Evolutionary conservation across 2,888 invertebrate genomes (phyloP), one percentile per base, ranked within the genome.

Genomic region (Cephalotes varians): DNA sequence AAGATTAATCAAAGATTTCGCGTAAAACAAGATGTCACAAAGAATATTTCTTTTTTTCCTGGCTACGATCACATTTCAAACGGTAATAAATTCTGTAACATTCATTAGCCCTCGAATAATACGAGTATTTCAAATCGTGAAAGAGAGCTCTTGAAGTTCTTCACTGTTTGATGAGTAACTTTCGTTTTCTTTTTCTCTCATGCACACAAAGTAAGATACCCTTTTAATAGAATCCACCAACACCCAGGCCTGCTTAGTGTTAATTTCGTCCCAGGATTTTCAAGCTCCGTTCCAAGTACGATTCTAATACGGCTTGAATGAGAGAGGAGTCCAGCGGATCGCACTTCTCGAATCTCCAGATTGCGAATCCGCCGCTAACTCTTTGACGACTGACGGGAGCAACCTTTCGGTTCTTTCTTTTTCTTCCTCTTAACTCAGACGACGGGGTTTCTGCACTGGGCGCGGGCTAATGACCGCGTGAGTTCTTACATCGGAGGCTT

Each of bases 211-310:
- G 34, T 25, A 34, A 21, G 47, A 64, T n/a, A 34, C 25, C 10
- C 18, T 31, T 64, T 15, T 21, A 64, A 64, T 64, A 49, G 25
- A 25, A 73, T 34, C n/a, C 47, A 47, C 40, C 62, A 47, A 74
- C 62, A 74, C 34, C 64, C 49, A 64, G 21, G 15, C 37, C 2
- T 31, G 25, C 31, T 47, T 54, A 28, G 47, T 15, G 51, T 56
- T 31, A 44, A 74, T 74, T 64, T 64, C 15, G 12, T 51, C 49
- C 28, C 60, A 44, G 40, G 80, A 80, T 56, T 49, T 81, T 88
- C 88, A 81, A 65, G 88, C 67, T 76, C 87, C 86, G 89, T 89
- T 89, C 89, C 81, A 89, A 86, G 60, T 44, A 37, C 60, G 67
- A 81, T 40, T 86, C 44, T 86, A 12, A 71, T 89, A 89, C 89